A percentile compares a stretch with the other conserved stretches of the same genome.
phyloP scores from a whole-genome alignment of 2,113 vertebrate genomes.

The Lasiurus borealis region DNA sequence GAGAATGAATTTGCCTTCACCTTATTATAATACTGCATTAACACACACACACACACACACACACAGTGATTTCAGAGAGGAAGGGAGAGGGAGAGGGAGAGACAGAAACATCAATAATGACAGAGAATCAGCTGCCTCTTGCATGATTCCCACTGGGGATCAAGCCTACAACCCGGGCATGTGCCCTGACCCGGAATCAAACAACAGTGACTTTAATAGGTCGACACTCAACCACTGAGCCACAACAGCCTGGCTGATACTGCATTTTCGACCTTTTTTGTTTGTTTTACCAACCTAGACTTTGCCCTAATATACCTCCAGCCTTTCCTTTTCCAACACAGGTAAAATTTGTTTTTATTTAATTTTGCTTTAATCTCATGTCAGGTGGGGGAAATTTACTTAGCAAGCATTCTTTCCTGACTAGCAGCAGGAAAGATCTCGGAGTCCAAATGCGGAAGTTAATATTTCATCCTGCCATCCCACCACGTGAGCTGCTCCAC shows the following conservation, averaged over 20 bases:
- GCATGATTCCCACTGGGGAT: no score
- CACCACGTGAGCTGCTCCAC: not conserved
- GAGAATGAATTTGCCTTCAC: not conserved
- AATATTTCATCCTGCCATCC: not conserved
- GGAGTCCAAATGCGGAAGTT: conserved; percentile 30
- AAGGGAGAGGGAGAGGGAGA: no score
- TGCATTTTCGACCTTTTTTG: not conserved
- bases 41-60: no score
- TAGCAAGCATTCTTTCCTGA: conserved; percentile 25
- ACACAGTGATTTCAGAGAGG: no score
- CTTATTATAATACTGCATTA: not conserved
- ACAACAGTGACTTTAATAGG: no score
- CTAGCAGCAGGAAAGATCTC: not conserved
- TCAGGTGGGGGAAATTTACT: not conserved
- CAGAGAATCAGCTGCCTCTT: no score
- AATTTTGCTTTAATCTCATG: conserved; percentile 22
- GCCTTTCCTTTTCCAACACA: conserved; percentile 21
- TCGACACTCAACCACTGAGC: no score
- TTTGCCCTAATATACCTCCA: not conserved
- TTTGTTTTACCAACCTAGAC: not conserved
- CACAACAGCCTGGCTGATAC: not conserved
- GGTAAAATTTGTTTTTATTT: not conserved
- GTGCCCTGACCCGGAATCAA: no score
- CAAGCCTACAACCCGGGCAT: no score
- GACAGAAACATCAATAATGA: no score